Percentiles rank a stretch among this genome's conserved stretches.
Conservation (phyloP, 2,888 invertebrate genomes). For the Cactoblastis cactorum region DNA sequence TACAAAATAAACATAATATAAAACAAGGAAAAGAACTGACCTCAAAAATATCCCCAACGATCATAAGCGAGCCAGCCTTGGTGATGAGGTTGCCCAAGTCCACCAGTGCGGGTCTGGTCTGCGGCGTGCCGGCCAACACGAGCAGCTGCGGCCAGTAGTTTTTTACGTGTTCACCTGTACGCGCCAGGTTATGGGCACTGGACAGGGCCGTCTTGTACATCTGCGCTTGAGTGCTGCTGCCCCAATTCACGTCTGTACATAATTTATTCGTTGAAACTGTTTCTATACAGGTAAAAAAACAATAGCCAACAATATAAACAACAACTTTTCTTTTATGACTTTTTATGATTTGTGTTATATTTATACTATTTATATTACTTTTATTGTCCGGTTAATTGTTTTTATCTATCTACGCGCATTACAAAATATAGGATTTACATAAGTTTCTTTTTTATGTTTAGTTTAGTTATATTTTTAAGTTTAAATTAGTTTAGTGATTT, state of each 20-base stretch:
- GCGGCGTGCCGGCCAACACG: conserved; percentile 91
- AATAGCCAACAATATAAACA: too few species aligned
- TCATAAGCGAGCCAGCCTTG: conserved; percentile 92
- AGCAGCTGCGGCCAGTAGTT: conserved; percentile 96
- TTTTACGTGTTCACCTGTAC: conserved; percentile 97
- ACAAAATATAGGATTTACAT: too few species aligned
- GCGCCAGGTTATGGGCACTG: conserved; percentile 88
- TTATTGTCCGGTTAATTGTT: too few species aligned
- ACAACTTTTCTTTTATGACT: too few species aligned
- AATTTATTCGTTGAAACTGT: too few species aligned
- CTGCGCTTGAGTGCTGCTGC: conserved; percentile 97
- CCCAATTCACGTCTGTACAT: conserved; percentile 97
- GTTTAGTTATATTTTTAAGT: too few species aligned
- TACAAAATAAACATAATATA: not conserved
- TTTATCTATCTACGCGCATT: too few species aligned
- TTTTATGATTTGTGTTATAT: too few species aligned
- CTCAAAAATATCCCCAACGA: conserved; percentile 92
- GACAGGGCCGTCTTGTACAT: conserved; percentile 95
- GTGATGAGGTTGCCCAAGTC: conserved; percentile 96
- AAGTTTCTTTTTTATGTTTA: too few species aligned
- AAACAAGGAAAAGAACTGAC: conserved; percentile 64
- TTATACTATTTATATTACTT: too few species aligned
- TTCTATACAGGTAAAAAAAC: too few species aligned
- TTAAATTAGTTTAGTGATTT: too few species aligned
- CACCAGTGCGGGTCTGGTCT: conserved; percentile 90